phyloP scores from a whole-genome alignment of 1,140 invertebrate species.

The Bombyx mandarina region DNA sequence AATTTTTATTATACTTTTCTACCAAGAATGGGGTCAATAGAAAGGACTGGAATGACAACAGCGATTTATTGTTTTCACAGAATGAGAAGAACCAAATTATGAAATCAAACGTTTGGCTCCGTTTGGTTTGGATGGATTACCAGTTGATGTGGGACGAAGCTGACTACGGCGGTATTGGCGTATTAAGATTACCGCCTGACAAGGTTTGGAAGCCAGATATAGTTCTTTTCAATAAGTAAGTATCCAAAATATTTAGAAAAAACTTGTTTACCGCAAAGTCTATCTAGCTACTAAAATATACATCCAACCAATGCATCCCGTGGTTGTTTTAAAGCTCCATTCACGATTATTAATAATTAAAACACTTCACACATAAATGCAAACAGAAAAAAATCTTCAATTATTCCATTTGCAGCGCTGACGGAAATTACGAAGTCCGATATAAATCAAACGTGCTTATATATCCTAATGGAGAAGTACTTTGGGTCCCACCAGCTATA shows the following conservation, averaged over 20 bases:
- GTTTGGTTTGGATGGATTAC: constrained; percentile 98
- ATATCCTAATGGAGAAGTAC: constrained; percentile 91
- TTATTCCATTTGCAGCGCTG: constrained; percentile 80
- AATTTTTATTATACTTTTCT: too few species aligned
- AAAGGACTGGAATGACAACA: too few species aligned
- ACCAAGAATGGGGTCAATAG: too few species aligned
- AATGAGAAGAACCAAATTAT: constrained; percentile 99
- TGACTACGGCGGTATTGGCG: constrained; percentile 97
- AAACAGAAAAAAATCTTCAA: too few species aligned
- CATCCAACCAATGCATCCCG: neutral
- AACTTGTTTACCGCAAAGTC: neutral
- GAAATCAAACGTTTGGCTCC: constrained; percentile 98
- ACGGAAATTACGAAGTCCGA: constrained; percentile 96
- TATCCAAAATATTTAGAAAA: constrained; percentile 17
- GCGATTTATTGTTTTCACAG: constrained; percentile 73
- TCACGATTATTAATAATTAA: neutral
- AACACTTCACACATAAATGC: too few species aligned
- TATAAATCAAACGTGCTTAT: constrained; percentile 98
- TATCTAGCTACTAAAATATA: neutral
- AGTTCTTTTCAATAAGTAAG: constrained; percentile 99
- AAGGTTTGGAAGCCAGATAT: constrained; percentile 99
- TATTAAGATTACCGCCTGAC: constrained; percentile 95
- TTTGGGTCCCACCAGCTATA: constrained; percentile 99
- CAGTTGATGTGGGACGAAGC: constrained; percentile 98
- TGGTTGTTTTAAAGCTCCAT: neutral